Evolutionary conservation across 2,888 invertebrate genomes (phyloP).

Genomic region (Agonum fuliginosum): DNA sequence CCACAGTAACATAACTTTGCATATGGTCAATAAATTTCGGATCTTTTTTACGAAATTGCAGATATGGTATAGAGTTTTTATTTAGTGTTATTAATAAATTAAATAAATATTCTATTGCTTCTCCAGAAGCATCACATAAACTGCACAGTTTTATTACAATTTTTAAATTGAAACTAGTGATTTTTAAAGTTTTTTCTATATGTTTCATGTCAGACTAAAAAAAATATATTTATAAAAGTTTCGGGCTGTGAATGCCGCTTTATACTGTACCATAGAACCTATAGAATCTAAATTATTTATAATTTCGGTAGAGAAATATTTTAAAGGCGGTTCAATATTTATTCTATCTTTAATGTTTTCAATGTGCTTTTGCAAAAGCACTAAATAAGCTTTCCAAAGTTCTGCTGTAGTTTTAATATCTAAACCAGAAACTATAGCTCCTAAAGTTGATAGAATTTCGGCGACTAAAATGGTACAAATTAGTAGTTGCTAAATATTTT

Average conservation of each 20-base stretch:
- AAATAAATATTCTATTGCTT: conserved; percentile 25
- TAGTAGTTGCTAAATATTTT: too few species aligned
- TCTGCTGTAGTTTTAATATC: conserved; percentile 57
- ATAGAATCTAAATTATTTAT: conserved; percentile 1
- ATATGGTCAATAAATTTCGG: conserved; percentile 41
- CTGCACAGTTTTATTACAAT: conserved; percentile 49
- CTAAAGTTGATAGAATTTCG: conserved; percentile 31
- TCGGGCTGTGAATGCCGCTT: neutral
- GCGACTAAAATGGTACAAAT: conserved; percentile 44
- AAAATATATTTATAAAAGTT: neutral
- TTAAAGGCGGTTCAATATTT: conserved; percentile 29
- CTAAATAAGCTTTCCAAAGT: conserved; percentile 52
- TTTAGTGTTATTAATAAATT: conserved; percentile 33
- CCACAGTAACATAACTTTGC: conserved; percentile 41
- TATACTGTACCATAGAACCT: conserved; percentile 22
- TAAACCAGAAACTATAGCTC: conserved; percentile 44
- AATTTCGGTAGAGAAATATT: conserved; percentile 43
- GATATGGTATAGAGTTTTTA: conserved; percentile 8
- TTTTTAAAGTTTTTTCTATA: conserved; percentile 50
- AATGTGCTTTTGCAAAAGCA: conserved; percentile 45
- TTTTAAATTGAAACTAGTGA: conserved; percentile 53
- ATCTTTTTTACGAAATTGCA: neutral
- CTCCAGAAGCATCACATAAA: conserved; percentile 13
- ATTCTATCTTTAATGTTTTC: conserved; percentile 24
- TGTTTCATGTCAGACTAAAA: conserved; percentile 46